Base-by-base conservation (phyloP, 2,888 invertebrate species). In the Hypomecis punctinalis region DNA sequence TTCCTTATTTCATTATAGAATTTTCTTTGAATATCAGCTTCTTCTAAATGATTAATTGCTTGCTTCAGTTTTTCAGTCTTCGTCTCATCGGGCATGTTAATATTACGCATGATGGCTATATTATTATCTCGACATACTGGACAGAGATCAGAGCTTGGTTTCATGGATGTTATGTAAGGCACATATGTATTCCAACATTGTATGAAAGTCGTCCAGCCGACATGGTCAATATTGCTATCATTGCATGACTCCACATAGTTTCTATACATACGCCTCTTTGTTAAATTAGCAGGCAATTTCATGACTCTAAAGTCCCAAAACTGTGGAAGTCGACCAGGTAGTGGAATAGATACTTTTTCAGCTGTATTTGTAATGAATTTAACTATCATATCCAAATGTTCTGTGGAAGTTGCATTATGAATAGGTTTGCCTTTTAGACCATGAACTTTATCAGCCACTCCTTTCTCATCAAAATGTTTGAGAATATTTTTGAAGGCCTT, bases 381-480 rank as follows among this genome's bases (percentile, higher is more conserved):
- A 55, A 55, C 55, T 45, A 46, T 55, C 55, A 46, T 46, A 54
- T 54, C 42, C 42, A 54, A 54, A 54, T 54, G 53, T 54, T 54
- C 53, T 54, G 53, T 53, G 42, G 53, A 39, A 53, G 53, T 53
- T 53, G 53, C 53, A 53, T 53, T 53, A 53, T 53, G 53, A 53
- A 53, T 55, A 55, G 43, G 55, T 55, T 55, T 55, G 55, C 55
- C 55, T 55, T 55, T 55, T 55, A 55, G 55, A 55, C 55, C 55
- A 55, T 55, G 55, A 55, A 55, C 55, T 55, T 55, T 55, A 55
- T 55, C 55, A 55, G 55, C 55, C 55, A 55, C 55, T 55, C 55
- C 55, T 55, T 55, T 55, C 55, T 55, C 55, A 55, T 55, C 55
- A 55, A 43, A 55, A 55, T 55, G 55, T 55, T 55, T 55, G 55